Conservation (phyloP, 2,113 vertebrate genomes). For the Pyxicephalus adspersus region DNA sequence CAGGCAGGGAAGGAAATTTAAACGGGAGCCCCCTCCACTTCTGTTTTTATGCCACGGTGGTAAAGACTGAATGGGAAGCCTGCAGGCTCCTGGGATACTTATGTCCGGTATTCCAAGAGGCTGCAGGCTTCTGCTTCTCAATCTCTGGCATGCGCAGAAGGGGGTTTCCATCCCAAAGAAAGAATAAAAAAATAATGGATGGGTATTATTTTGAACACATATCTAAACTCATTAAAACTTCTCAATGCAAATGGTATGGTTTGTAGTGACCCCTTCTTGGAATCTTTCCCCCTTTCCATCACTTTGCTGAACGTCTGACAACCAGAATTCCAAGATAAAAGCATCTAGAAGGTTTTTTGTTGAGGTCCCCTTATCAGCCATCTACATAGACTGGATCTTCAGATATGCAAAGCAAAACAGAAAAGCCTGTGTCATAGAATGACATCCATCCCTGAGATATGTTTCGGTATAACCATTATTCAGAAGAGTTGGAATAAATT, state of each 20-base stretch:
- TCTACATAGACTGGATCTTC: background rate
- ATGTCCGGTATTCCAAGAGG: too few species aligned
- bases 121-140: too few species aligned
- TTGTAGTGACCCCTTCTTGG: background rate
- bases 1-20: too few species aligned
- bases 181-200: background rate
- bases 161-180: background rate
- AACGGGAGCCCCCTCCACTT: too few species aligned
- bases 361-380: background rate
- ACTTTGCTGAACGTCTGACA: background rate
- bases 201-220: background rate
- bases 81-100: too few species aligned
- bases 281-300: background rate
- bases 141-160: too few species aligned
- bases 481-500: background rate
- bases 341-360: background rate
- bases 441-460: background rate
- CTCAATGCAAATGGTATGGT: background rate
- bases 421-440: background rate
- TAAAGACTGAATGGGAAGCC: too few species aligned
- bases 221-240: background rate
- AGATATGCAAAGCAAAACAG: conserved; percentile 15
- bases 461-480: background rate
- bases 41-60: too few species aligned
- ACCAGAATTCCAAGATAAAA: conserved; percentile 21